These are phyloP conservation scores for Bombus pyrosoma DNA, from an alignment of 1,140 invertebrate species.

Conservation along the genomic window DNA sequence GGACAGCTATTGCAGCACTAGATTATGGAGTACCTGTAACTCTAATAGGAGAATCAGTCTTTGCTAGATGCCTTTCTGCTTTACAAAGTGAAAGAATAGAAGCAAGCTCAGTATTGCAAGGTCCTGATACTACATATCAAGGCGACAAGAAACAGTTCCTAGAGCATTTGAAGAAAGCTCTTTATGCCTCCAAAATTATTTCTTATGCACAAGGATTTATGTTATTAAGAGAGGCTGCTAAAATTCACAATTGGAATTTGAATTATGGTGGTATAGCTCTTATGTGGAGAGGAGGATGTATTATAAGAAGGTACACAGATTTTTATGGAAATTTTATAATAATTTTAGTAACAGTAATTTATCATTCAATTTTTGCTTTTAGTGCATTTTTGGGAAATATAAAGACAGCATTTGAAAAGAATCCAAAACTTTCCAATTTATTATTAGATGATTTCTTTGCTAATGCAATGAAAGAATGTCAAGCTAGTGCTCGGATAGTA, in stretches of 20 bases:
- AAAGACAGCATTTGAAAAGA: slow-evolving; percentile 97
- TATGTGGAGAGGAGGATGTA: slow-evolving; percentile 99
- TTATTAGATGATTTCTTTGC: slow-evolving; percentile 97
- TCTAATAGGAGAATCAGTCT: slow-evolving; percentile 98
- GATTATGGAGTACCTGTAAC: slow-evolving; percentile 99
- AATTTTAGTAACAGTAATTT: slow-evolving; percentile 20
- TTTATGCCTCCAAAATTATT: slow-evolving; percentile 99
- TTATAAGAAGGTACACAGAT: slow-evolving; percentile 91
- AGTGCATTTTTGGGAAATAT: slow-evolving; percentile 98
- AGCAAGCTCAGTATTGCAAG: slow-evolving; percentile 91
- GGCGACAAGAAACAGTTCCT: slow-evolving; percentile 93
- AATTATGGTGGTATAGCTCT: slow-evolving; percentile 99
- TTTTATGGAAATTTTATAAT: slow-evolving; percentile 13
- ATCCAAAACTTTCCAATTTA: slow-evolving; percentile 95
- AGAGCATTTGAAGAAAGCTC: slow-evolving; percentile 89
- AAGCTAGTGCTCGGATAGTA: slow-evolving; percentile 88
- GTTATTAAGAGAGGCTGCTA: slow-evolving; percentile 97
- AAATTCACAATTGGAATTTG: slow-evolving; percentile 95
- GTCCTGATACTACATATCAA: slow-evolving; percentile 85
- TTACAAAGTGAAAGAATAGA: slow-evolving; percentile 89
- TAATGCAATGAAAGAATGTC: slow-evolving; percentile 90
- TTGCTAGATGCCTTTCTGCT: slow-evolving; percentile 96
- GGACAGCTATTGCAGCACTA: slow-evolving; percentile 98
- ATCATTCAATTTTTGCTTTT: slow-evolving; percentile 33
- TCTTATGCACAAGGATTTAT: slow-evolving; percentile 99